Evolutionary conservation across 2,888 invertebrate species (phyloP).

Genomic region (Plagodis pulveraria): DNA sequence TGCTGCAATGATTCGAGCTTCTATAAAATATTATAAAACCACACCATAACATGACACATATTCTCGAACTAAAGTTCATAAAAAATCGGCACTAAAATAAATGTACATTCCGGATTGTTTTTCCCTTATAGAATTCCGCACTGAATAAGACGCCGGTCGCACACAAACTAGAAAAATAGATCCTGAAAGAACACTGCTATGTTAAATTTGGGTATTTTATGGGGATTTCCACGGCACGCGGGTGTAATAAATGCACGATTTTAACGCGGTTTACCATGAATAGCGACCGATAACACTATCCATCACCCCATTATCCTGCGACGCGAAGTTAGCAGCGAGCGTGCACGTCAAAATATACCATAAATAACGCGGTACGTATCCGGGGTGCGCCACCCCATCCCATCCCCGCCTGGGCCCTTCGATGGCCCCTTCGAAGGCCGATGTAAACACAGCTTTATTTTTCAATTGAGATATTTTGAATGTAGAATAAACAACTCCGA

Average conservation of each 20-base stretch:
- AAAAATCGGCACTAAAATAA: slow-evolving; percentile 22
- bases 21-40: slow-evolving; percentile 11
- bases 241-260: slow-evolving; percentile 65
- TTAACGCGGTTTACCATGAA: slow-evolving; percentile 70
- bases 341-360: slow-evolving; percentile 82
- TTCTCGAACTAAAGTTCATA: slow-evolving; percentile 23
- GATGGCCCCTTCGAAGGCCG: no score
- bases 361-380: slow-evolving; percentile 76
- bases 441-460: slow-evolving; percentile 57
- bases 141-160: slow-evolving; percentile 59
- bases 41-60: slow-evolving; percentile 39
- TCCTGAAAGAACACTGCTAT: slow-evolving; percentile 50
- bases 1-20: slow-evolving; percentile 14
- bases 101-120: slow-evolving; percentile 35
- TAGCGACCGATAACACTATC: slow-evolving; percentile 82
- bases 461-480: slow-evolving; percentile 49
- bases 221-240: slow-evolving; percentile 65
- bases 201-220: slow-evolving; percentile 47
- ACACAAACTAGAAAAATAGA: slow-evolving; percentile 41
- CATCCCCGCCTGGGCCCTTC: slow-evolving; percentile 57
- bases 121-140: slow-evolving; percentile 49
- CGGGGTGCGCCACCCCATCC: slow-evolving; percentile 61
- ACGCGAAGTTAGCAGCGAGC: slow-evolving; percentile 78
- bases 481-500: slow-evolving; percentile 49
- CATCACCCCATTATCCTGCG: slow-evolving; percentile 81